A percentile compares a stretch with the other conserved stretches of the same genome.
Conservation (phyloP, 2,113 vertebrate genomes). For the Alouatta palliata region DNA sequence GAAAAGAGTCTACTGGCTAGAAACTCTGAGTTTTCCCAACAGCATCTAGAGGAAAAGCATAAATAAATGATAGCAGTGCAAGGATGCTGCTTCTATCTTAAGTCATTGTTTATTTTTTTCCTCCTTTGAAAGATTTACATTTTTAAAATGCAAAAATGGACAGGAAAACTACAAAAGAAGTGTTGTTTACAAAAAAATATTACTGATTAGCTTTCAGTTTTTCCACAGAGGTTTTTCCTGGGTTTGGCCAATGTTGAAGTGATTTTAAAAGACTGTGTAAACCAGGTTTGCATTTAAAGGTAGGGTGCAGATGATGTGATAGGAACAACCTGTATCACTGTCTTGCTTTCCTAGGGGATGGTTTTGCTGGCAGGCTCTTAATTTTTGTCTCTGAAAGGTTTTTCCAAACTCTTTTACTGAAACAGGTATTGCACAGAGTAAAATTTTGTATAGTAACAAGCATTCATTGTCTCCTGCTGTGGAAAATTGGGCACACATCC, state of each 20-base stretch:
- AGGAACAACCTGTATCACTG: neutral
- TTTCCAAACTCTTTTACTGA: slow-evolving; percentile 5
- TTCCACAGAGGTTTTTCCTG: neutral
- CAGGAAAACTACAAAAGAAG: neutral
- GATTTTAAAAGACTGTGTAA: neutral
- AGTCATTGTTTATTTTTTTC: neutral
- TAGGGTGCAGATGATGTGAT: neutral
- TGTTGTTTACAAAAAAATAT: neutral
- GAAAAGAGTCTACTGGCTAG: neutral
- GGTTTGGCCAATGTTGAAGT: neutral
- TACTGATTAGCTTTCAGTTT: neutral
- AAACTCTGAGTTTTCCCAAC: neutral
- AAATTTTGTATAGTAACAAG: neutral
- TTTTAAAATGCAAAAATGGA: neutral
- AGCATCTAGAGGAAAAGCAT: neutral
- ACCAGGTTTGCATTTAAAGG: neutral
- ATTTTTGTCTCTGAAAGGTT: neutral
- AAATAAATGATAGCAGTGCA: no score
- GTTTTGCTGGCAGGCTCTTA: neutral
- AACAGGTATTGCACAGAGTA: neutral
- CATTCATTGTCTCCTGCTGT: neutral
- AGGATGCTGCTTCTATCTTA: neutral
- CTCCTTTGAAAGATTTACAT: neutral
- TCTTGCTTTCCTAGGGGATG: neutral
- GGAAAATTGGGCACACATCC: neutral